Conservation (phyloP, 2,797 vertebrate genomes). For the Aulostomus chinensis region DNA sequence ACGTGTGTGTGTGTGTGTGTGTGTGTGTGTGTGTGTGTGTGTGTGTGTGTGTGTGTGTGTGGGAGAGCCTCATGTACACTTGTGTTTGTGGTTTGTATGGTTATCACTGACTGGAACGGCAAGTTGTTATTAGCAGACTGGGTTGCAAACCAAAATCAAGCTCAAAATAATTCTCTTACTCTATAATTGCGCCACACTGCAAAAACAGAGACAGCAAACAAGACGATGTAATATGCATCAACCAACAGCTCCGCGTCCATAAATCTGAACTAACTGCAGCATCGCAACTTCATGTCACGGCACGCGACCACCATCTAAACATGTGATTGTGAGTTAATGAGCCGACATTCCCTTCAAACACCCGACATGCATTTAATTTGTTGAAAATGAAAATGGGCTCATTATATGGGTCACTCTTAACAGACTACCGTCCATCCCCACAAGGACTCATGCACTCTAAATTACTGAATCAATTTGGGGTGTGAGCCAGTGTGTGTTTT, state of each 20-base stretch:
- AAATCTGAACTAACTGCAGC: slow-evolving; percentile 29
- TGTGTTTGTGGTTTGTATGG: slow-evolving; percentile 45
- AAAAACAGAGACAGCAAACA: slow-evolving; percentile 47
- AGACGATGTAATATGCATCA: slow-evolving; percentile 32
- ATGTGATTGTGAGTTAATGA: slow-evolving; percentile 48
- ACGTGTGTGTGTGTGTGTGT: slow-evolving; percentile 15
- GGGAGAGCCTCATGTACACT: slow-evolving; percentile 18
- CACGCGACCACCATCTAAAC: slow-evolving; percentile 24
- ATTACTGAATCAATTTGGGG: slow-evolving; percentile 55
- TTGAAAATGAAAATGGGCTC: slow-evolving; percentile 57
- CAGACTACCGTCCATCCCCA: slow-evolving; percentile 42
- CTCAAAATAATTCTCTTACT: slow-evolving; percentile 65
- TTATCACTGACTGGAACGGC: slow-evolving; percentile 55
- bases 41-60: slow-evolving; percentile 15
- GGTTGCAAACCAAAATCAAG: slow-evolving; percentile 54
- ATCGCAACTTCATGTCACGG: slow-evolving; percentile 10
- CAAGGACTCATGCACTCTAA: slow-evolving; percentile 33
- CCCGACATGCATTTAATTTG: slow-evolving; percentile 54
- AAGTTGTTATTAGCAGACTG: slow-evolving; percentile 63
- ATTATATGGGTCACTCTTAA: slow-evolving; percentile 64
- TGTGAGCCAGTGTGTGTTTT: slow-evolving; percentile 30
- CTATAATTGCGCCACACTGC: slow-evolving; percentile 61
- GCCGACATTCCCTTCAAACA: slow-evolving; percentile 31
- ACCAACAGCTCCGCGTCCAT: slow-evolving; percentile 23
- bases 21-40: slow-evolving; percentile 16